Base-by-base conservation (phyloP, 2,797 vertebrate genomes). In the Babyrousa celebensis region DNA sequence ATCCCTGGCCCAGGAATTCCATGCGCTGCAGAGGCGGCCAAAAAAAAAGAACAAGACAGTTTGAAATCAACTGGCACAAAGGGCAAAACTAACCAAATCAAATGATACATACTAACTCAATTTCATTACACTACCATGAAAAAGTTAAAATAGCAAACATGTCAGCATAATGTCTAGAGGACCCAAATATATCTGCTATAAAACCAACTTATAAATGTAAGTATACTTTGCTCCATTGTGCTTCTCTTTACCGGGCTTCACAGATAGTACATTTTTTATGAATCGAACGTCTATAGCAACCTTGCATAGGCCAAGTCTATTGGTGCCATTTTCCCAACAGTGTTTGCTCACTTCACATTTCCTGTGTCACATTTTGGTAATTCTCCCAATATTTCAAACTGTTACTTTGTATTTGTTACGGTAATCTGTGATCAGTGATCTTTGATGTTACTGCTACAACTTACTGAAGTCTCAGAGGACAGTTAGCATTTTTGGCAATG, bases 11-110 rank as follows among this genome's bases (percentile, higher is more conserved):
- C 9, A 48, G 43, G 43, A 48, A 48, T 10, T 48, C 43, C 43
- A 48, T 48, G 9, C 6, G 43, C 43, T 48, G 43, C 43, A 48
- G 43, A 48, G 5, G 43, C 43, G 43, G 43, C 43, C 43, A 48
- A 48, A 48, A 48, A 48, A 48, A 48, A 48, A 48, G 43, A 74
- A n/a, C 29, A 85, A 52, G 23, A 84, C 15, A 91, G 20, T 63
- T 43, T 70, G n/a, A 82, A 89, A 75, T 63, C 14, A 75, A 75
- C 8, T 63, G 54, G 32, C 29, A 95, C 62, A 83, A 95, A 36
- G 11, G 10, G 71, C 58, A 84, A 93, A 84, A 95, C 56, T 54
- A 48, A 91, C 12, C n/a, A 90, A 82, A 16, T 80, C 43, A 93
- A 93, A 75, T 62, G 60, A 90, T 32, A 82, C 20, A 62, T 4